Percentiles rank a stretch among this genome's conserved stretches.
These are phyloP conservation scores for Arbacia lixula DNA, from an alignment of 53 echinoderm and acorn worm genomes.

Conservation along the genomic window DNA sequence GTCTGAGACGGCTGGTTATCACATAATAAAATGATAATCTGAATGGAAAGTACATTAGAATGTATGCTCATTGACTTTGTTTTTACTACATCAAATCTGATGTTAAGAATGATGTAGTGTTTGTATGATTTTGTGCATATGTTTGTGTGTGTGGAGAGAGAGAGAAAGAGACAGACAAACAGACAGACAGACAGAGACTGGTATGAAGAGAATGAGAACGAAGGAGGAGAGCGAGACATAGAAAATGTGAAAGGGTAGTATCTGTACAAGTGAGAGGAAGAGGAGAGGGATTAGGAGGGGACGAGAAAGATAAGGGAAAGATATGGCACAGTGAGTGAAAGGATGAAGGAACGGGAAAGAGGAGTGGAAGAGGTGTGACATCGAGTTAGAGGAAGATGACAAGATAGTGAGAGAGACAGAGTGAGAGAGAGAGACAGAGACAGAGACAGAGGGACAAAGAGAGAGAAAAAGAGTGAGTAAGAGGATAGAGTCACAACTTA, in stretches of 20 bases:
- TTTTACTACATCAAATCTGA: no score
- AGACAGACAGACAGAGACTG: neutral
- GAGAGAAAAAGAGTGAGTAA: neutral
- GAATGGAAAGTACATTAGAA: neutral
- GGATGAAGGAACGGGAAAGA: no score
- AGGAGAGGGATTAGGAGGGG: neutral
- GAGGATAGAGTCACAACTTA: no score
- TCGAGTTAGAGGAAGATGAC: neutral
- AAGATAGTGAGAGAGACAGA: neutral
- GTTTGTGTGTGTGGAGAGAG: neutral
- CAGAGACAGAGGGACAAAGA: neutral
- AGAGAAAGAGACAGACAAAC: neutral
- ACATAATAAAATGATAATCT: neutral
- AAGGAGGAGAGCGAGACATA: neutral
- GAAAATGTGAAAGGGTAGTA: neutral
- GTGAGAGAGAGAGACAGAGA: neutral
- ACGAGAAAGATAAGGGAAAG: neutral
- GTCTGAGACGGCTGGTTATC: slow-evolving; percentile 19
- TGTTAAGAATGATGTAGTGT: no score
- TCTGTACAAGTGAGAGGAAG: no score
- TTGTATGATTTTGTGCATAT: neutral
- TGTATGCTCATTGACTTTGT: no score
- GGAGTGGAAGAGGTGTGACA: no score
- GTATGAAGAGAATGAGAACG: neutral
- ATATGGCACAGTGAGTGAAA: neutral